Conservation (phyloP, 2,888 invertebrate genomes). For the Cheilosia soror region DNA sequence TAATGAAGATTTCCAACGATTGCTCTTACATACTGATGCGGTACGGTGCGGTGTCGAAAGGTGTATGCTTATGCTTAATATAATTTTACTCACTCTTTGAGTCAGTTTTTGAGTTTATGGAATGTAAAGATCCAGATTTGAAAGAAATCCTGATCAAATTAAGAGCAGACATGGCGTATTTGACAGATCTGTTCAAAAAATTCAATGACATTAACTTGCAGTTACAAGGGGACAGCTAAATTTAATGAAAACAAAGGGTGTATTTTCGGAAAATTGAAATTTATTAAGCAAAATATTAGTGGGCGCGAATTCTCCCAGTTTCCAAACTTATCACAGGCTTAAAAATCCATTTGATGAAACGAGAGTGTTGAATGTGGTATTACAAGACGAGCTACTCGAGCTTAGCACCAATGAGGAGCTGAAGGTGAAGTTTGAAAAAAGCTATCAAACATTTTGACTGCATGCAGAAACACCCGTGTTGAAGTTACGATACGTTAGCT, state of each 20-base stretch:
- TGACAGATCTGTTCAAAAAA: no score
- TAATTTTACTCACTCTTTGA: no score
- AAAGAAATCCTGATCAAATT: no score
- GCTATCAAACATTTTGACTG: not conserved
- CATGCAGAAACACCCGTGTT: no score
- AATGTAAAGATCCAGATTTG: no score
- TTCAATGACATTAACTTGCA: no score
- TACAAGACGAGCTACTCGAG: not conserved
- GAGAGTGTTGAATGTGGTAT: not conserved
- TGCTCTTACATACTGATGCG: slow-evolving; percentile 33
- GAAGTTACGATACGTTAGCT: no score
- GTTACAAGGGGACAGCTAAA: no score
- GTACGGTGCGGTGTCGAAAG: slow-evolving; percentile 37
- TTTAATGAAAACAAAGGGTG: not conserved
- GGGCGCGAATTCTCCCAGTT: not conserved
- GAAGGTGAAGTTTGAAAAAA: not conserved
- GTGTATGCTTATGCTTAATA: not conserved
- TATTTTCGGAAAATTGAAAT: not conserved
- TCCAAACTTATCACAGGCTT: not conserved
- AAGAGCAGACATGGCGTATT: no score
- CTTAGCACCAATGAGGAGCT: not conserved
- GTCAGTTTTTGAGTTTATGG: no score
- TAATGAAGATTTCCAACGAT: slow-evolving; percentile 15
- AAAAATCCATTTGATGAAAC: not conserved
- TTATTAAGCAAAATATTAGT: not conserved